Percentiles rank a stretch among this genome's conserved stretches.
Conservation (phyloP, 2,113 vertebrate species). For the Hystrix brachyura region DNA sequence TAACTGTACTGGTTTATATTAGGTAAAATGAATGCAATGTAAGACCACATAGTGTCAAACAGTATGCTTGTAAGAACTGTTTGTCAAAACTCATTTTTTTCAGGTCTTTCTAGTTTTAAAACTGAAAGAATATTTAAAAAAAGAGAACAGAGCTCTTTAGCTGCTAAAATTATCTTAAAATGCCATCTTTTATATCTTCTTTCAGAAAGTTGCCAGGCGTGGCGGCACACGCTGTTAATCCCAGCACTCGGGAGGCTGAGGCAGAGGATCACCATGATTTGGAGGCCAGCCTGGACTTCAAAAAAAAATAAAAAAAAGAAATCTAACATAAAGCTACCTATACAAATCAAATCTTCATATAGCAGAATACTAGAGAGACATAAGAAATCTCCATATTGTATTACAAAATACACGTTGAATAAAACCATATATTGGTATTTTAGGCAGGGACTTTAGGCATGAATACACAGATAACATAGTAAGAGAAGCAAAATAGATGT, state of each 20-base stretch:
- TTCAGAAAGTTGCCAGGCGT: not conserved
- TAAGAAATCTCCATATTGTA: not conserved
- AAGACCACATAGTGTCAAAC: not conserved
- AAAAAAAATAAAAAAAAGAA: too few species aligned
- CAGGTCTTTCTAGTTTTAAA: constrained; percentile 21
- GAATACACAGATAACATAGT: not conserved
- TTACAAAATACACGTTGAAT: not conserved
- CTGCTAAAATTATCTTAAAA: not conserved
- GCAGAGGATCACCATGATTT: too few species aligned
- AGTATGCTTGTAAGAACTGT: not conserved
- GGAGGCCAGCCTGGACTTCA: too few species aligned
- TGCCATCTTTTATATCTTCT: not conserved
- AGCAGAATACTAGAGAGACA: not conserved
- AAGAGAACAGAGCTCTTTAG: not conserved
- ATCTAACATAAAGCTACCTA: not conserved
- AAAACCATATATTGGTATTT: not conserved
- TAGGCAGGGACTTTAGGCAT: not conserved
- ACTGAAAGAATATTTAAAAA: not conserved
- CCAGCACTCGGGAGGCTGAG: too few species aligned
- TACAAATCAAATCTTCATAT: not conserved
- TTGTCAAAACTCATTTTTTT: not conserved
- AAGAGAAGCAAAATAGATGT: not conserved
- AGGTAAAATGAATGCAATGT: constrained; percentile 18
- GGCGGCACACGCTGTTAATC: too few species aligned
- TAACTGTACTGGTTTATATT: not conserved